phyloP scores from a whole-genome alignment of 2,797 vertebrate species.

The Phataginus tricuspis region DNA sequence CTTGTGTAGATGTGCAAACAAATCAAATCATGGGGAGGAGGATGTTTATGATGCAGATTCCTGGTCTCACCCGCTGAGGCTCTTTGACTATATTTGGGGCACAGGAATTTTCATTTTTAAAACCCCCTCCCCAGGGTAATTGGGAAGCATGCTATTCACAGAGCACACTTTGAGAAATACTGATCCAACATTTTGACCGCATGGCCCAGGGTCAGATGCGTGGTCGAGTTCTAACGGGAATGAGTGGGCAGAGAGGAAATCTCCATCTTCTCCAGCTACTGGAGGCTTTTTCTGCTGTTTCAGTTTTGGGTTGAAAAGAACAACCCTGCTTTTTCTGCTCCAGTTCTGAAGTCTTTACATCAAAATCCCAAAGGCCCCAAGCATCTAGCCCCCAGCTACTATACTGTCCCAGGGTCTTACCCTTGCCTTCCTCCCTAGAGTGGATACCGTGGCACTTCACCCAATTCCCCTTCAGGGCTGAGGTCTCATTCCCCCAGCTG shows the following conservation, averaged over 20 bases:
- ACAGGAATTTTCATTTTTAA: neutral
- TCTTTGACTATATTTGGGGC: neutral
- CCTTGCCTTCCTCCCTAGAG: neutral
- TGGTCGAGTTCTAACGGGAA: neutral
- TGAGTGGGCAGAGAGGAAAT: neutral
- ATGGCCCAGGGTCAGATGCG: neutral
- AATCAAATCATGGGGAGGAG: neutral
- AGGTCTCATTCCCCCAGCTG: neutral
- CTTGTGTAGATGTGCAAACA: neutral
- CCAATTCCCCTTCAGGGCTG: neutral
- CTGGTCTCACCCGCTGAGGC: neutral
- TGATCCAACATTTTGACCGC: neutral
- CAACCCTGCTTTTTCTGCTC: neutral
- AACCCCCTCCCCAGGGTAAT: neutral
- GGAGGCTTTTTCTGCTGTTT: neutral
- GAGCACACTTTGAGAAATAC: neutral
- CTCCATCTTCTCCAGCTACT: neutral
- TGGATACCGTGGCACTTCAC: neutral
- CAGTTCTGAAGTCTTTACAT: neutral
- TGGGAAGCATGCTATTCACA: neutral
- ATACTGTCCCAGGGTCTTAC: neutral
- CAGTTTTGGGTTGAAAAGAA: neutral
- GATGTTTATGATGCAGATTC: neutral
- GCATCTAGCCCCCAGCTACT: neutral
- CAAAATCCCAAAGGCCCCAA: neutral